phyloP scores from a whole-genome alignment of 2,888 invertebrate genomes.

The Bedellia somnulentella region DNA sequence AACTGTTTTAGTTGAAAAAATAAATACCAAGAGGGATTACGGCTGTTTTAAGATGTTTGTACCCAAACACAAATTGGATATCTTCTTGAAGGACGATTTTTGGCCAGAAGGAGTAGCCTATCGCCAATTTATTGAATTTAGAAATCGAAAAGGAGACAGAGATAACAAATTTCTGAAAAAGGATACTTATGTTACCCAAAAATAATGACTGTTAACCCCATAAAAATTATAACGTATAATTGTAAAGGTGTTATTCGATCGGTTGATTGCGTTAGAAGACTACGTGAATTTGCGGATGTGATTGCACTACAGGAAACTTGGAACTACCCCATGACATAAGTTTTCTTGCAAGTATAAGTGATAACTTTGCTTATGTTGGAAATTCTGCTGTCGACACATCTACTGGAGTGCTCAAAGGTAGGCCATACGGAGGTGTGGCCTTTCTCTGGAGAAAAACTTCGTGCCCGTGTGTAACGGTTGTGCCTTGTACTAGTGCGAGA shows the following conservation, averaged over 20 bases:
- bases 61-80: constrained; percentile 6
- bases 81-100: constrained; percentile 8
- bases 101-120: no score
- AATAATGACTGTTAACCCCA: not conserved
- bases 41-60: constrained; percentile 7
- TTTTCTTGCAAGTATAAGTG: not conserved
- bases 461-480: not conserved
- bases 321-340: not conserved
- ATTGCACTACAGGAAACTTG: constrained; percentile 5
- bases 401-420: not conserved
- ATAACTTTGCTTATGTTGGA: constrained; percentile 1
- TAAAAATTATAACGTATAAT: constrained; percentile 3
- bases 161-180: constrained; percentile 5
- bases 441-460: not conserved
- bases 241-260: constrained; percentile 3
- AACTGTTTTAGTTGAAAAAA: not conserved
- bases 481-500: not conserved
- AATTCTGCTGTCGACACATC: not conserved
- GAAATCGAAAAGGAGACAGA: not conserved
- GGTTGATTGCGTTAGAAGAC: constrained; percentile 3
- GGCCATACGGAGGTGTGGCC: not conserved
- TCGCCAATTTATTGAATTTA: no score
- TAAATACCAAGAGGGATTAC: not conserved
- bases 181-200: constrained; percentile 5
- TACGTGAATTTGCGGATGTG: constrained; percentile 4